These are phyloP conservation scores for Ptychoptera albimana DNA, from an alignment of 2,888 invertebrate species.

Conservation along the genomic window DNA sequence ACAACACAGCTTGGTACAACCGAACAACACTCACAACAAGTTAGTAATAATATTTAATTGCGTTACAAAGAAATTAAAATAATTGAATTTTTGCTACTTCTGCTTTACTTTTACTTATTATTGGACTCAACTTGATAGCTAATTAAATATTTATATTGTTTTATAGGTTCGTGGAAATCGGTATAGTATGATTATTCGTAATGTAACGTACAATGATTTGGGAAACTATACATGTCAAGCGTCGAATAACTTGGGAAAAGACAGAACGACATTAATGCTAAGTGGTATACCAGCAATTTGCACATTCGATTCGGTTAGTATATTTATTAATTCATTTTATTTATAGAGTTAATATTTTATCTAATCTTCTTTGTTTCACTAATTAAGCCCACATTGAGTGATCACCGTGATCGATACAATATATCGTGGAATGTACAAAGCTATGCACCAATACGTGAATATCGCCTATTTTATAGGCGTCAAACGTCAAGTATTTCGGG, in stretches of 20 bases:
- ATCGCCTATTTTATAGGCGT: constrained; percentile 29
- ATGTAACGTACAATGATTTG: constrained; percentile 35
- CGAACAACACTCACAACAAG: constrained; percentile 34
- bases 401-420: constrained; percentile 34
- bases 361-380: too few species aligned
- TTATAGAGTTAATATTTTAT: too few species aligned
- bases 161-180: constrained; percentile 27
- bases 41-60: constrained; percentile 9
- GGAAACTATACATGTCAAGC: constrained; percentile 42
- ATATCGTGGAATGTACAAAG: constrained; percentile 37
- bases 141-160: neutral
- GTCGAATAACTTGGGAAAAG: constrained; percentile 36
- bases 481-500: neutral
- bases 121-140: too few species aligned
- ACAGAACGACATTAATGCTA: constrained; percentile 32
- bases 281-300: constrained; percentile 35
- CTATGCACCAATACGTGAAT: constrained; percentile 35
- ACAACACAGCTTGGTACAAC: constrained; percentile 36
- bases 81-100: too few species aligned
- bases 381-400: constrained; percentile 24
- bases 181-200: constrained; percentile 35
- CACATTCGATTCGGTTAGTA: constrained; percentile 29
- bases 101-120: too few species aligned
- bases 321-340: neutral
- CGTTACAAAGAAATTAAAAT: too few species aligned